A percentile compares a stretch with the other conserved stretches of the same genome.
These are phyloP conservation scores for Neoscelio sp. DNA, from an alignment of 2,888 invertebrate genomes.

Conservation along the genomic window DNA sequence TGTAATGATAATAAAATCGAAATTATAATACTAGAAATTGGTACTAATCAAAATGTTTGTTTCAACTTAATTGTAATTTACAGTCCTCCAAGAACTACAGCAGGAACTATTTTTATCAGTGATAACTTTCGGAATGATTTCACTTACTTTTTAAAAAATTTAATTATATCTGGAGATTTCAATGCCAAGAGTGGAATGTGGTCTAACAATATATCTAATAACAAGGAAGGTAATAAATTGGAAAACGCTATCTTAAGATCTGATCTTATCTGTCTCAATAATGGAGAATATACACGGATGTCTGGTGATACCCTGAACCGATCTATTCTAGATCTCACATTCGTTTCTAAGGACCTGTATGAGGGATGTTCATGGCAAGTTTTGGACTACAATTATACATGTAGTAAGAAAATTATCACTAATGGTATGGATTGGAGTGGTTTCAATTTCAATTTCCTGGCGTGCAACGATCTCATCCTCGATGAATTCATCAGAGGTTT, in stretches of 20 bases:
- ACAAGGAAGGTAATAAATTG: constrained; percentile 15
- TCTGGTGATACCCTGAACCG: neutral
- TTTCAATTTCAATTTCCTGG: neutral
- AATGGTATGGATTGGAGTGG: neutral
- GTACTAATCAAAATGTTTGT: neutral
- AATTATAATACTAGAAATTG: constrained; percentile 8
- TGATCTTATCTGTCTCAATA: neutral
- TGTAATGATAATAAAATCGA: constrained; percentile 13
- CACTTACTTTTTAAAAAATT: neutral
- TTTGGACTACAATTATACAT: constrained; percentile 4
- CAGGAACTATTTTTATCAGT: neutral
- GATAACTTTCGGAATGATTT: neutral
- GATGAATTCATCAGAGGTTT: neutral
- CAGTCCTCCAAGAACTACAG: constrained; percentile 15
- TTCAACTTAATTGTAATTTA: constrained; percentile 5
- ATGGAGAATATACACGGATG: neutral
- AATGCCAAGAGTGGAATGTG: neutral
- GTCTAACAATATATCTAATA: too few species aligned
- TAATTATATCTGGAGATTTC: constrained; percentile 11
- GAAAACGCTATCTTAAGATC: neutral
- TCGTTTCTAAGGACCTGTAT: neutral
- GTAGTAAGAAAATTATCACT: neutral
- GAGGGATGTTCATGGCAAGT: neutral
- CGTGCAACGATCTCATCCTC: too few species aligned
- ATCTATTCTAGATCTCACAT: constrained; percentile 2